Percentiles rank a stretch among this genome's conserved stretches.
These are phyloP conservation scores for Junonia oenone DNA, from an alignment of 2,888 invertebrate species.

Conservation along the genomic window DNA sequence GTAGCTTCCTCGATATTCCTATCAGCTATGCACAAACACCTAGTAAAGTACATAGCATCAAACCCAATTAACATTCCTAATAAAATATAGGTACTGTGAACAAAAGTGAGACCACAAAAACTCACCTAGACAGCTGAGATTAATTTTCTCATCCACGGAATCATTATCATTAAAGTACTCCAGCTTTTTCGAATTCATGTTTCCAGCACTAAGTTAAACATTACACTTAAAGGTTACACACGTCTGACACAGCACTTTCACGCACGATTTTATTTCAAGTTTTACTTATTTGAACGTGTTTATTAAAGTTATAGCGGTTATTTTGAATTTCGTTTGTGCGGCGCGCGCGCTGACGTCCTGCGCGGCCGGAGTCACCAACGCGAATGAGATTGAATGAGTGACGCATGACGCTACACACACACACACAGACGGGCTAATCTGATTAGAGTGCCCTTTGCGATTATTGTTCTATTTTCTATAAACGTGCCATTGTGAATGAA, in stretches of 20 bases:
- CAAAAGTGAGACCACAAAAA: conserved; percentile 29
- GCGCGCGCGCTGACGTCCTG: conserved; percentile 54
- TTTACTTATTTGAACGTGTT: neutral
- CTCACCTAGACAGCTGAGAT: conserved; percentile 75
- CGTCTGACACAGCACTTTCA: conserved; percentile 53
- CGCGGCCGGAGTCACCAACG: conserved; percentile 53
- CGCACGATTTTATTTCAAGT: conserved; percentile 23
- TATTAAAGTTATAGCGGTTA: conserved; percentile 32
- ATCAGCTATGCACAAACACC: conserved; percentile 27
- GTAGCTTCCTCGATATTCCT: conserved; percentile 32
- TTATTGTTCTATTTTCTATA: conserved; percentile 44
- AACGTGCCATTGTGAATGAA: conserved; percentile 31
- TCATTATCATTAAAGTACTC: conserved; percentile 69
- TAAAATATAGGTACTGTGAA: conserved; percentile 7
- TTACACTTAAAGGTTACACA: conserved; percentile 53
- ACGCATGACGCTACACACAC: conserved; percentile 37
- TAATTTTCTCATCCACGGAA: conserved; percentile 68
- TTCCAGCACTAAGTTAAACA: conserved; percentile 45
- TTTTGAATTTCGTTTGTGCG: conserved; percentile 55
- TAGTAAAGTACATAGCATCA: conserved; percentile 11
- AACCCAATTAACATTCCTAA: conserved; percentile 20
- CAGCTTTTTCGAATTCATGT: conserved; percentile 76
- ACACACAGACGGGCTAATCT: conserved; percentile 60
- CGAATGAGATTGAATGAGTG: conserved; percentile 48
- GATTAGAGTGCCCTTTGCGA: conserved; percentile 59